Percentiles rank a stretch among this genome's conserved stretches.
Evolutionary conservation across 1,140 invertebrate species (phyloP).

Genomic region (Drosophila murphyi): DNA sequence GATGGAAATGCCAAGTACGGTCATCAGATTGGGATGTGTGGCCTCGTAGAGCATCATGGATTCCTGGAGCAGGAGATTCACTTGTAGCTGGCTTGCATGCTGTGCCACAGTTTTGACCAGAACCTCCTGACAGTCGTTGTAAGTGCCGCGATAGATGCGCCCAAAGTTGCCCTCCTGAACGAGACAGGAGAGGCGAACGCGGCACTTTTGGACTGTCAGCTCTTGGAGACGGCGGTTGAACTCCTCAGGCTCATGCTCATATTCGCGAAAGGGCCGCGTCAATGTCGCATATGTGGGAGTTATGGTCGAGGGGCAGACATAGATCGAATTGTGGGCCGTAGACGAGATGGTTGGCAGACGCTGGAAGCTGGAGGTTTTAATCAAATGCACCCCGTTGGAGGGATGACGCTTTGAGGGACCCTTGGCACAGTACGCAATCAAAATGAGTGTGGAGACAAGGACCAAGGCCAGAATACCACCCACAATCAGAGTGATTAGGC

Average conservation of each 20-base stretch:
- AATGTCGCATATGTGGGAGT: slow-evolving; percentile 79
- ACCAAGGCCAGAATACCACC: slow-evolving; percentile 78
- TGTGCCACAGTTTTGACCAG: slow-evolving; percentile 93
- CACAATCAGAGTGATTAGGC: slow-evolving; percentile 76
- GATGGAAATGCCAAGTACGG: slow-evolving; percentile 94
- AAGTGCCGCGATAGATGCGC: slow-evolving; percentile 94
- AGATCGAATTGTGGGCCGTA: slow-evolving; percentile 81
- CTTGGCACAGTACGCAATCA: slow-evolving; percentile 83
- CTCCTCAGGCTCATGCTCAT: slow-evolving; percentile 84
- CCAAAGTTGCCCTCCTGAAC: slow-evolving; percentile 96
- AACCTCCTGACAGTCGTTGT: slow-evolving; percentile 91
- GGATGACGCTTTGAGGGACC: slow-evolving; percentile 78
- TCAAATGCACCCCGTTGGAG: slow-evolving; percentile 76
- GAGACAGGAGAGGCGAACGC: slow-evolving; percentile 91
- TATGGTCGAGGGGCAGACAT: slow-evolving; percentile 81
- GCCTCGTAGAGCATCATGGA: slow-evolving; percentile 95
- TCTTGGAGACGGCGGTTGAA: slow-evolving; percentile 83
- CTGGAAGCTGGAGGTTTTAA: slow-evolving; percentile 83
- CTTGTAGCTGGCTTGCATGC: slow-evolving; percentile 89
- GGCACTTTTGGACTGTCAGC: slow-evolving; percentile 86
- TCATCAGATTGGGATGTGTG: slow-evolving; percentile 92
- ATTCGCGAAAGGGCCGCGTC: slow-evolving; percentile 82
- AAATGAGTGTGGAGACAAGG: slow-evolving; percentile 74
- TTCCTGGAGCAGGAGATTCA: slow-evolving; percentile 93
- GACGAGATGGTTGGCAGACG: slow-evolving; percentile 77